Evolutionary conservation across 2,113 vertebrate species (phyloP).

Genomic region (Gallinago jamesoni): DNA sequence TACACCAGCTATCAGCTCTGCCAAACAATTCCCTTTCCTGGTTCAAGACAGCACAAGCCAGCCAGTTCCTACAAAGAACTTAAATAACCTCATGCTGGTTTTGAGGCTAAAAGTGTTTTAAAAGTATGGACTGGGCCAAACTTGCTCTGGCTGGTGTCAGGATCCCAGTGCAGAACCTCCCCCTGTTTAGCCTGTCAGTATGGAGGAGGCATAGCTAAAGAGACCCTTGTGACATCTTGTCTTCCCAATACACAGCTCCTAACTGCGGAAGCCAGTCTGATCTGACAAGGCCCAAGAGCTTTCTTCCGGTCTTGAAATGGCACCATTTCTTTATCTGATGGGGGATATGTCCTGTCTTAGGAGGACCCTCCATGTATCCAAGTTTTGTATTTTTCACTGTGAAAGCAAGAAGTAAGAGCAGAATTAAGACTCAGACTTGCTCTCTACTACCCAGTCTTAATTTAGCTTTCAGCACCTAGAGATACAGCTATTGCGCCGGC

Average conservation of each 20-base stretch:
- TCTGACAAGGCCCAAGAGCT: not conserved
- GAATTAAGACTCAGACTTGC: not conserved
- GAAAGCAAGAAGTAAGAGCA: not conserved
- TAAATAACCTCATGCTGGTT: not conserved
- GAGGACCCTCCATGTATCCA: not conserved
- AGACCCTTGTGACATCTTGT: not conserved
- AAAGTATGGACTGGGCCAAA: not conserved
- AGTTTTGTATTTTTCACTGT: not conserved
- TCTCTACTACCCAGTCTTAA: not conserved
- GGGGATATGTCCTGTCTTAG: not conserved
- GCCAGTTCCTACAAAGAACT: not conserved
- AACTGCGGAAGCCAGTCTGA: not conserved
- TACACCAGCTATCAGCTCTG: not conserved
- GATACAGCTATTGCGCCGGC: not conserved
- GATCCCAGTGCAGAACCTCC: not conserved
- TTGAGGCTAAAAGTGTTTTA: not conserved
- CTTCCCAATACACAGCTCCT: not conserved
- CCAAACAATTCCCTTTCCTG: not conserved
- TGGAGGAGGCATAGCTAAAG: not conserved
- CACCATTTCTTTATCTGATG: not conserved
- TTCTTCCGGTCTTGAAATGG: not conserved
- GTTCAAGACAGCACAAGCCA: not conserved
- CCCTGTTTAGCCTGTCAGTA: not conserved
- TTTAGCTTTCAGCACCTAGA: not conserved
- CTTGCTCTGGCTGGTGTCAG: not conserved